These are phyloP conservation scores for Arvicanthis niloticus DNA, from an alignment of 2,113 vertebrate species.

Conservation along the genomic window DNA sequence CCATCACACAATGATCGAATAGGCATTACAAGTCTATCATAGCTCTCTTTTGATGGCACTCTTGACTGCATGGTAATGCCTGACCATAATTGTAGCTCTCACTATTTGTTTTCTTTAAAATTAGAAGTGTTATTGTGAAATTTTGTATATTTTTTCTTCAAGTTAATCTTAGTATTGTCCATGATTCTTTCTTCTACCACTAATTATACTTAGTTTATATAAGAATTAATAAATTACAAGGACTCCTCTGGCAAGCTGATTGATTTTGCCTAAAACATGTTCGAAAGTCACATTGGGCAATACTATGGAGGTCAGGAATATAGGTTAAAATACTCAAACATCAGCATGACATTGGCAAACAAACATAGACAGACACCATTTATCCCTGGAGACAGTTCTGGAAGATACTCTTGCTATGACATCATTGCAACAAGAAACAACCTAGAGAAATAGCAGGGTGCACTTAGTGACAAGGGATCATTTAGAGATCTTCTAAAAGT, in stretches of 20 bases:
- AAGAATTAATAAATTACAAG: constrained; percentile 39
- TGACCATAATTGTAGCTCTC: constrained; percentile 38
- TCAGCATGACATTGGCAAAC: neutral
- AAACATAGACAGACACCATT: constrained; percentile 47
- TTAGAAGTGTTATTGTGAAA: neutral
- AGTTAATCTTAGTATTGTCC: constrained; percentile 43
- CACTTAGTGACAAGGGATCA: constrained; percentile 17
- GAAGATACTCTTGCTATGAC: neutral
- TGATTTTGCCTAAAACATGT: constrained; percentile 25
- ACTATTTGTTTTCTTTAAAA: constrained; percentile 4
- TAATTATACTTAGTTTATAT: constrained; percentile 25
- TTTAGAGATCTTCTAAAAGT: neutral
- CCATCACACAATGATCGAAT: constrained; percentile 25
- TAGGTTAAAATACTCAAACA: constrained; percentile 56
- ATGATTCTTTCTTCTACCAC: constrained; percentile 61
- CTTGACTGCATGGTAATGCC: neutral
- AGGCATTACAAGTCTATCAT: neutral
- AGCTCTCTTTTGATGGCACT: constrained; percentile 19
- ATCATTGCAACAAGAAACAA: neutral
- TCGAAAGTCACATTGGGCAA: neutral
- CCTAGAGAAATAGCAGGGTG: neutral
- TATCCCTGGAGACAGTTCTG: neutral
- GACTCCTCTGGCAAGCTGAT: neutral
- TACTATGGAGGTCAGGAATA: neutral
- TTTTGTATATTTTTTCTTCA: constrained; percentile 12